Evolutionary conservation across 2,113 vertebrate genomes (phyloP), one percentile per base, ranked within the genome.

Genomic region (Apodemus speciosus): DNA sequence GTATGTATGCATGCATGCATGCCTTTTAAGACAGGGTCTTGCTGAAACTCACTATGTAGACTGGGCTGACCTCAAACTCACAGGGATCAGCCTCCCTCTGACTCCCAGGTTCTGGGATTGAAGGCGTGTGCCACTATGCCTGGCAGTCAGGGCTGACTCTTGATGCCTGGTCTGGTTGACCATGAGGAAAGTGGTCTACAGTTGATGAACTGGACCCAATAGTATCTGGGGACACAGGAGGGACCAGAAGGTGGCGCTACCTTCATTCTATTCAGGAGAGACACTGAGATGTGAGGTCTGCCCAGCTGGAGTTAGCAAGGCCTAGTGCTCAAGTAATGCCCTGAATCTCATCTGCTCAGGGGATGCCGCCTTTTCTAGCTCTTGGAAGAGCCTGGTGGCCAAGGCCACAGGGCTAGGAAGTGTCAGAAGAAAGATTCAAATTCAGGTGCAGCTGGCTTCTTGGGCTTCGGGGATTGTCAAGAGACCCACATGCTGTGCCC

Each of bases 61-160:
- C 4, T 32, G 53, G 9, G 51, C 5, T 80, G 51, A 2, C 35
- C 51, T 58, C 20, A 7, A 80, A 80, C 10, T 58, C 21, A 25
- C 53, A 58, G 51, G 0, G 35, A 58, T 80, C 11, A 0, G 2
- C 35, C 18, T 27, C 35, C 9, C 2, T 80, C 51, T 80, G 3
- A 35, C 77, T 80, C 10, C 35, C 11, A 14, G 13, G 51, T 23
- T 10, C 9, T 56, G 2, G 35, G 20, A 56, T 66, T 66, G 32
- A 64, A 11, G 62, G 11, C 1, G 5, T 66, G 62, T 53, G 20
- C 3, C 77, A 60, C 77, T 25, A 25, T 1, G 11, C 35, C 35
- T 56, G 53, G n/a, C 62, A 69, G 20, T 38, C 43, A 15, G 43
- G 75, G 62, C 46, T 84, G 62, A 46, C 30, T 46, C 60, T 49